phyloP scores from a whole-genome alignment of 2,113 vertebrate genomes.

The Alethe castanea region DNA sequence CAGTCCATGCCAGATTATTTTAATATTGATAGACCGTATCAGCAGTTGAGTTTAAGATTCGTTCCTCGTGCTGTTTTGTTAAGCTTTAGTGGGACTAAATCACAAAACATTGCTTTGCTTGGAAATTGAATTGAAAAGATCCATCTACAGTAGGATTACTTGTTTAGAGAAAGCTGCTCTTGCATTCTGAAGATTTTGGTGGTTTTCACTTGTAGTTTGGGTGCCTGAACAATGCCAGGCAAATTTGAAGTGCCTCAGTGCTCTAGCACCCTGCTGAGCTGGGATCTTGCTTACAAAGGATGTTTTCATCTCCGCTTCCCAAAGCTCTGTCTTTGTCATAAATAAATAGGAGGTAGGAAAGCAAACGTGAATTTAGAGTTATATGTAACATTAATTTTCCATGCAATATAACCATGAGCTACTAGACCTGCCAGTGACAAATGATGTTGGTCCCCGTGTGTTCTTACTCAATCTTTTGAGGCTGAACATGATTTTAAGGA shows the following conservation, averaged over 20 bases:
- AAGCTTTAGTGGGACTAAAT: conserved; percentile 45
- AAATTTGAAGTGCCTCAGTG: not conserved
- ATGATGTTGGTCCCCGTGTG: not conserved
- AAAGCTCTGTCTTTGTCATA: not conserved
- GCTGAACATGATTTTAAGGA: not conserved
- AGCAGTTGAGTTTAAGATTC: conserved; percentile 5
- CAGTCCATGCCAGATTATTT: conserved; percentile 26
- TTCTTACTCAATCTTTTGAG: not conserved
- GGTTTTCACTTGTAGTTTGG: not conserved
- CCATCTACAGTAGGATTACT: not conserved
- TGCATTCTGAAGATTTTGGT: not conserved
- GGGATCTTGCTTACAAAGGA: not conserved
- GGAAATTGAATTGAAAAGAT: conserved; percentile 38
- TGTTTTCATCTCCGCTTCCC: not conserved
- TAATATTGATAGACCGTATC: conserved; percentile 25
- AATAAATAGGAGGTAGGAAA: not conserved
- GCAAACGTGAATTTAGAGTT: not conserved
- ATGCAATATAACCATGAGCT: not conserved
- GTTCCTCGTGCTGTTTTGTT: not conserved
- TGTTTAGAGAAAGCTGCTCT: not conserved
- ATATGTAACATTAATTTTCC: not conserved
- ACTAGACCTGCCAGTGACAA: not conserved
- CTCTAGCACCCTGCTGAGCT: not conserved
- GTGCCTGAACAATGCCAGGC: not conserved
- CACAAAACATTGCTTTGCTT: conserved; percentile 32